Conservation (phyloP, 2,888 invertebrate genomes). For the Isoperla grammatica region DNA sequence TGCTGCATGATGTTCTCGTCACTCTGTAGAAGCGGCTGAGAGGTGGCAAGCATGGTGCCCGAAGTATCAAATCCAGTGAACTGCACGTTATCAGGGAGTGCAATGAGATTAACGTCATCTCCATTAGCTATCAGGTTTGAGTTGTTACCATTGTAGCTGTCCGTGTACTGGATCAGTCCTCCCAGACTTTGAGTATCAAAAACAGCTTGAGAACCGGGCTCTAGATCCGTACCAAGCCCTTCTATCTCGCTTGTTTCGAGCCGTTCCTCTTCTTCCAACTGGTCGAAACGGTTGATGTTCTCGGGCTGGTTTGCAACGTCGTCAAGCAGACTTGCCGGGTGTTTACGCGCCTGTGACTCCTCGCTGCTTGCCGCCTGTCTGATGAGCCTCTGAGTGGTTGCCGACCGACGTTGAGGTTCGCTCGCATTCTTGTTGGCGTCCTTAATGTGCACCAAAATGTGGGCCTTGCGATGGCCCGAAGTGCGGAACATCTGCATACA, state of each 20-base stretch:
- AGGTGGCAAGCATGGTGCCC: conserved; percentile 36
- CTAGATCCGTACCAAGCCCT: background rate
- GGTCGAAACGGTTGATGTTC: background rate
- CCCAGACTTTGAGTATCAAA: background rate
- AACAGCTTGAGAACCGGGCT: background rate
- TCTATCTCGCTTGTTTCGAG: too few species aligned
- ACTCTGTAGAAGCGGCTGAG: conserved; percentile 44
- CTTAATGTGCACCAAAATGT: conserved; percentile 50
- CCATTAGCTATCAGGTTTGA: conserved; percentile 39
- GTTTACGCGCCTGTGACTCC: background rate
- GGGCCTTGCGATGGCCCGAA: conserved; percentile 59
- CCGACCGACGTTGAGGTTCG: background rate
- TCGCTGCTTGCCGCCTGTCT: background rate
- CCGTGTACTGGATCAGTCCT: background rate
- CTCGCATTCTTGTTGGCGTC: background rate
- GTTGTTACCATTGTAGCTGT: conserved; percentile 35
- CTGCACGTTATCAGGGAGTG: conserved; percentile 40
- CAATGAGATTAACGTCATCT: conserved; percentile 34
- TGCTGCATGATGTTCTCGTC: conserved; percentile 45
- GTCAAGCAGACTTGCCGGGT: too few species aligned
- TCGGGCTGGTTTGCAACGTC: background rate
- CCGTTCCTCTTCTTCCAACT: background rate
- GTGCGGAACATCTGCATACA: conserved; percentile 61
- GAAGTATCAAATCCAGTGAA: conserved; percentile 30
- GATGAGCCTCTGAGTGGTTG: background rate